Base-by-base conservation (phyloP, 2,888 invertebrate genomes). In the Diplolepis rosae region DNA sequence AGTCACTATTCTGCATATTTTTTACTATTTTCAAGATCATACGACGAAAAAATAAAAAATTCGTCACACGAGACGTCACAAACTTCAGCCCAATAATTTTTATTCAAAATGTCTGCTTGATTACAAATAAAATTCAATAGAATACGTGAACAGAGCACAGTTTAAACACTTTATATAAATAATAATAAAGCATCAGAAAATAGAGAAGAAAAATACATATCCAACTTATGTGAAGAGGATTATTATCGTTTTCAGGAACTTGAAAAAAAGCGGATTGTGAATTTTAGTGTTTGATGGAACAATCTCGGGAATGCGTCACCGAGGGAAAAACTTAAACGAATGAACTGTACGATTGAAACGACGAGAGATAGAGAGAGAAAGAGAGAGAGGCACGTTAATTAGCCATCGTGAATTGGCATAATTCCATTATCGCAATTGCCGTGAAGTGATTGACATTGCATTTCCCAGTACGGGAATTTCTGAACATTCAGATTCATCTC, bases 181-280 rank as follows among this genome's bases (percentile, higher is more conserved):
- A 7, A 45, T 15, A 18, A 18, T 45, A 45, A 15, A 45, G 18
- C 42, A 45, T 3, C n/a, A 15, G 1, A 3, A 32, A 5, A 2
- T 18, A 32, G 4, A 35, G 22, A 18, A 5, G 2, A 54, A 11
- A 54, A 54, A 18, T 30, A 30, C 32, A 32, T 56, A 4, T 13
- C 18, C 4, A 15, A 9, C 35, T 18, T 18, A 22, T 15, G 9
- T 7, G 24, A 9, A 42, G n/a, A 39, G 6, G 24, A 4, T 27
- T 48, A 27, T 51, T 18, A 24, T 13, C 52, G 32, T 87, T 87
- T 86, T 87, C 85, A 87, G 81, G 83, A 84, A 80, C 85, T 86
- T 83, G 84, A 81, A 83, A 83, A 83, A 84, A 83, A 83, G 74
- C 79, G 77, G 71, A 45, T 18, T 45, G 18, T 9, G 3, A 18